Conservation (phyloP, 1,140 invertebrate species). For the Proales similis region DNA sequence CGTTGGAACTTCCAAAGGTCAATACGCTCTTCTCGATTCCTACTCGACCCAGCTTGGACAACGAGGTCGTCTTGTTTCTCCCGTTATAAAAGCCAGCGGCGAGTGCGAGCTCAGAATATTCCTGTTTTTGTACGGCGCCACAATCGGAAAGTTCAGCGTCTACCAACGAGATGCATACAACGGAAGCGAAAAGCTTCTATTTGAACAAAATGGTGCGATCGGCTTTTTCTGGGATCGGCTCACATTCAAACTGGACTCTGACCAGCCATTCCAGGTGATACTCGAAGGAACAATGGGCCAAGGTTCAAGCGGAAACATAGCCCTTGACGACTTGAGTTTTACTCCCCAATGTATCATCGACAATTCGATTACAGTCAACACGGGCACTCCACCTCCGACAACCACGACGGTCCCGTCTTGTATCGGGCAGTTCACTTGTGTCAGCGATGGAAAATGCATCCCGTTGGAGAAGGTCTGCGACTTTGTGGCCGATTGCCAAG, state of each 20-base stretch:
- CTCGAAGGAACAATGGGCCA: slow-evolving; percentile 62
- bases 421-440: slow-evolving; percentile 39
- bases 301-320: slow-evolving; percentile 56
- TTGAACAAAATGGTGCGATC: slow-evolving; percentile 41
- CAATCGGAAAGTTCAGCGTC: slow-evolving; percentile 9
- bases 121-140: slow-evolving; percentile 46
- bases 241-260: background rate
- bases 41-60: background rate
- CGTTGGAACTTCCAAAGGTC: slow-evolving; percentile 38
- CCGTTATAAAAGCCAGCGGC: slow-evolving; percentile 28
- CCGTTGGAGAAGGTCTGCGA: slow-evolving; percentile 57
- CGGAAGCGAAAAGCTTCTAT: slow-evolving; percentile 7
- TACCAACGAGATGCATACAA: background rate
- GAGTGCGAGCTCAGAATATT: slow-evolving; percentile 23
- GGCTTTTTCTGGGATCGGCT: slow-evolving; percentile 37
- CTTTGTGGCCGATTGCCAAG: slow-evolving; percentile 60
- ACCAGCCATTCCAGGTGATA: slow-evolving; percentile 50
- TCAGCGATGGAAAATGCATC: slow-evolving; percentile 44
- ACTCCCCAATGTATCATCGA: slow-evolving; percentile 41
- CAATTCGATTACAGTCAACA: slow-evolving; percentile 26
- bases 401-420: slow-evolving; percentile 41
- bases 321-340: slow-evolving; percentile 50
- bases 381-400: slow-evolving; percentile 20
- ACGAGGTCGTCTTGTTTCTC: slow-evolving; percentile 2
- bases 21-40: slow-evolving; percentile 14